Base-by-base conservation (phyloP, 2,797 vertebrate genomes). In the Dryobates pubescens region DNA sequence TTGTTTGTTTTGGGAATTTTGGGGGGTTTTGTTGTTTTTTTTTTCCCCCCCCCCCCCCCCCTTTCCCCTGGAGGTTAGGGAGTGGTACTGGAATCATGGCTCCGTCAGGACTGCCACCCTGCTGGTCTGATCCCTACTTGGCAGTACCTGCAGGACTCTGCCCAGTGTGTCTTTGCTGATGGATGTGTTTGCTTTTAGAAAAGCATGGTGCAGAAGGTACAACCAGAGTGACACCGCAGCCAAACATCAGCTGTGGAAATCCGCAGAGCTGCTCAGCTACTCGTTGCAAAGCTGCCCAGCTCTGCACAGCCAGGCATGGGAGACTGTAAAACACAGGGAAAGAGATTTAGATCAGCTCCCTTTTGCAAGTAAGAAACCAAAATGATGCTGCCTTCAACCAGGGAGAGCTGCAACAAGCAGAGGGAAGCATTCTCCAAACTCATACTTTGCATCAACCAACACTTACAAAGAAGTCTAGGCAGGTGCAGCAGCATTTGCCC, bases 261-360 rank as follows among this genome's bases (percentile, higher is more conserved):
- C 73, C 89, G 93, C 82, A 38, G 61, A 57, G n/a, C n/a, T 88
- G 49, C 61, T 76, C 61, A 43, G 79, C 17, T 76, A 58, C 30
- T 53, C 90, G 85, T 56, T 51, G 79, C 76, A 94, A 94, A 96
- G 43, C 82, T 88, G 77, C 76, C 91, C 3, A 4, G 62, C 26
- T 92, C 88, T 90, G 92, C 56, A 54, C 73, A 86, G 88, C 30
- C 72, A 76, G 58, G 83, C 92, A 88, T 26, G 63, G 77, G 86
- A 84, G 77, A 56, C 8, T 74, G 69, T 84, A 82, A 89, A 93
- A 91, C 38, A 88, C 24, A 29, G 4, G 20, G 18, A 12, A 69
- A 90, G 71, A 59, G 32, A 75, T 51, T 90, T 84, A 63, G 73
- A 69, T 59, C 0, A 0, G 24, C 80, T 89, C 24, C 38, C 47